Evolutionary conservation across 2,888 invertebrate species (phyloP).

Genomic region (Dolichopus griseipennis): DNA sequence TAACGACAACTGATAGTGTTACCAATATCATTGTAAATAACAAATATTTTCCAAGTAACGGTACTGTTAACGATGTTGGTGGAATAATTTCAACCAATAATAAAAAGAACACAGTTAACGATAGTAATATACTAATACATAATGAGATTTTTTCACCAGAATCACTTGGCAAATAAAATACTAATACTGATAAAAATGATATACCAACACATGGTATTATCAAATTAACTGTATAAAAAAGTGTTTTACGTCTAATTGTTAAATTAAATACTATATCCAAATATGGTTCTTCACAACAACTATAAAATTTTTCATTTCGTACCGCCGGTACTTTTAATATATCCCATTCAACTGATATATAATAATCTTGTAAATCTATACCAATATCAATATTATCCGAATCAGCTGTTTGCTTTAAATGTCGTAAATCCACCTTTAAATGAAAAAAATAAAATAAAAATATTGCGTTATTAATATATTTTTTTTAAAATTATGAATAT

Average conservation of each 20-base stretch:
- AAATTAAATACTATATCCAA: conserved; percentile 97
- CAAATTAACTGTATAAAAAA: conserved; percentile 95
- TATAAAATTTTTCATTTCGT: conserved; percentile 86
- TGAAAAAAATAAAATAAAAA: conserved; percentile 10
- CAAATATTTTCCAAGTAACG: conserved; percentile 82
- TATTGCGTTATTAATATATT: background rate
- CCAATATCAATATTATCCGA: conserved; percentile 83
- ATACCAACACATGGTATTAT: conserved; percentile 97
- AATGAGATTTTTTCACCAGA: conserved; percentile 97
- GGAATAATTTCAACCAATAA: conserved; percentile 90
- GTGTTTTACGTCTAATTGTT: conserved; percentile 84
- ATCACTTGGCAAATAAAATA: conserved; percentile 95
- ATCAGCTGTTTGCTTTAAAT: conserved; percentile 77
- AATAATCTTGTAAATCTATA: conserved; percentile 87
- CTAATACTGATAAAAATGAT: conserved; percentile 90
- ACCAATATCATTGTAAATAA: conserved; percentile 92
- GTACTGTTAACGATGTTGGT: conserved; percentile 86
- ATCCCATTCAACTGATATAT: conserved; percentile 98
- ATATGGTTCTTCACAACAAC: conserved; percentile 94
- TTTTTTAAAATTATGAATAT: background rate
- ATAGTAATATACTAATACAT: conserved; percentile 87
- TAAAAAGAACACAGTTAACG: conserved; percentile 89
- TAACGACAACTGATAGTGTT: conserved; percentile 84
- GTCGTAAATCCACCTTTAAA: conserved; percentile 74
- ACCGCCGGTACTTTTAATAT: conserved; percentile 87